Conservation (phyloP, 37 sponge, comb jelly and placozoan species). For the Beroe ovata region DNA sequence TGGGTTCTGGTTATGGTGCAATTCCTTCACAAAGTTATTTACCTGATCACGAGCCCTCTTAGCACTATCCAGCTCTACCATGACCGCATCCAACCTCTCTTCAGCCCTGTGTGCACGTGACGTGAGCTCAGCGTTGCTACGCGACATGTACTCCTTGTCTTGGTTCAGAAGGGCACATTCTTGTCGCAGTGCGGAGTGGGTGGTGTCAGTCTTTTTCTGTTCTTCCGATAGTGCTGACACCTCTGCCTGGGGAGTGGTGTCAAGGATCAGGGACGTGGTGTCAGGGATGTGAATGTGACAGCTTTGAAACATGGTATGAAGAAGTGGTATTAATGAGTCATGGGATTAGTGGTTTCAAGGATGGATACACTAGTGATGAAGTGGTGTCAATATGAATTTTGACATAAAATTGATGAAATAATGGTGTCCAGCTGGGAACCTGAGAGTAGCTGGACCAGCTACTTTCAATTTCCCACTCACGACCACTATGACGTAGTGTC, state of each 20-base stretch:
- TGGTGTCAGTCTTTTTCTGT: constrained; percentile 29
- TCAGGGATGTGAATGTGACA: no score
- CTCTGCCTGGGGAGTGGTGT: constrained; percentile 8
- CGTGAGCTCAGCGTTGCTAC: constrained; percentile 34
- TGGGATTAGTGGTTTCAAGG: not conserved
- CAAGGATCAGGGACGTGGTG: no score
- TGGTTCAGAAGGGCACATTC: constrained; percentile 44
- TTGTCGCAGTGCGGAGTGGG: constrained; percentile 12
- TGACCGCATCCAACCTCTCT: constrained; percentile 29
- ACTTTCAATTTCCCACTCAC: no score
- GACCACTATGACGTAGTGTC: no score
- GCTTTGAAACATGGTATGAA: no score
- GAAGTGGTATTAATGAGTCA: no score
- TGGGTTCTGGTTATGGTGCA: no score
- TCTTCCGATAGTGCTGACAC: constrained; percentile 46
- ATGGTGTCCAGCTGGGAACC: no score
- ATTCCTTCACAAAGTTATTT: not conserved
- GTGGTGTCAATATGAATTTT: not conserved
- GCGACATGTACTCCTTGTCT: constrained; percentile 32
- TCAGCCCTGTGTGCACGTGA: constrained; percentile 39
- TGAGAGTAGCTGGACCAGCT: no score
- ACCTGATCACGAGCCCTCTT: constrained; percentile 52
- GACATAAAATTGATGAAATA: no score
- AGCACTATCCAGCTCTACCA: constrained; percentile 28
- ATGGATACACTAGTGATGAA: not conserved